Base-by-base conservation (phyloP, 2,888 invertebrate species). In the Adela reaumurella region DNA sequence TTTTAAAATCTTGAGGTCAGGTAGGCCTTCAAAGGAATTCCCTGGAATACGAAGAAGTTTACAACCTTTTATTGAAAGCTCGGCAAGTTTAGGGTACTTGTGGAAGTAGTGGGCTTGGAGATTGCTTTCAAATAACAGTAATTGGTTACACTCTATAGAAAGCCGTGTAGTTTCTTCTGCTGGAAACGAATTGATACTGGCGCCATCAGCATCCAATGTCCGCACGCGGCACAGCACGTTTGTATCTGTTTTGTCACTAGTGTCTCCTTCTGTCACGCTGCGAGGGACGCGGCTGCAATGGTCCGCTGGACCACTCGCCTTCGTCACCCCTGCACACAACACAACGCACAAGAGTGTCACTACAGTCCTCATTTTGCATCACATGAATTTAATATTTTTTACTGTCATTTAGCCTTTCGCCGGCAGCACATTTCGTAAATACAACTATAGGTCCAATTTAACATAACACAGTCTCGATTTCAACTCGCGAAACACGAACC, bases 11-110 rank as follows among this genome's bases (percentile, higher is more conserved):
- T 90, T 90, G 53, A 96, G 81, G 59, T 90, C 89, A 56, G 85
- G 83, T 53, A 95, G 81, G 17, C 92, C 92, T 60, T 89, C 87
- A 67, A 96, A 92, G 20, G 90, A 84, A 58, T 88, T 87, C 29
- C 86, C 82, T 24, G 90, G 88, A 63, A 94, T 74, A 53, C 87
- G 84, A 52, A 90, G 79, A 55, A 94, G 76, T 72, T 94, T 94
- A 73, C 93, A 94, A 59, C 88, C 86, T 56, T 84, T 84, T 55
- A 94, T 73, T 56, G 83, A 81, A 58, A 94, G 77, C 62, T 90
- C 89, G 59, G 88, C 84, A 46, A 94, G 82, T 56, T 87, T 85
- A 61, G 85, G 84, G 53, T 93, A 81, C 55, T 87, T 84, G 60
- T 86, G 84, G 70, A 92, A 89, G 57, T 86, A 86, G 60, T 87